phyloP scores from a whole-genome alignment of 1,140 invertebrate species.

The Zelostemma sp. region DNA sequence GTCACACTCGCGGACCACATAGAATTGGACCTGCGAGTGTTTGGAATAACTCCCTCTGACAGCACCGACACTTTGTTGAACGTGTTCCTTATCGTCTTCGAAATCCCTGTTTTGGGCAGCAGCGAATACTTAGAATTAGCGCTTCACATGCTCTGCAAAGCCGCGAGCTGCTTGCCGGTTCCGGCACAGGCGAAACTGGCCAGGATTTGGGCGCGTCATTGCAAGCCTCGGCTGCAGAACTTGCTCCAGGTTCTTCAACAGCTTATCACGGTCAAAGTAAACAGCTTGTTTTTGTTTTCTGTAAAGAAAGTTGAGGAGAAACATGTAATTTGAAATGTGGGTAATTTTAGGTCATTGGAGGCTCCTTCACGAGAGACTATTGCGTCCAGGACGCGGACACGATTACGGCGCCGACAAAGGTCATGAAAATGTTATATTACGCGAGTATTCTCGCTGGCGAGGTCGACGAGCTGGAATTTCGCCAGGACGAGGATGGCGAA shows the following conservation, averaged over 20 bases:
- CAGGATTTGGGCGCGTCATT: conserved; percentile 81
- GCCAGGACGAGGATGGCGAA: conserved; percentile 71
- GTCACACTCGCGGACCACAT: conserved; percentile 80
- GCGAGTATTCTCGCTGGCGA: conserved; percentile 88
- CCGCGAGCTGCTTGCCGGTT: conserved; percentile 79
- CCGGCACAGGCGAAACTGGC: conserved; percentile 86
- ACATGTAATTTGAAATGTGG: too few species aligned
- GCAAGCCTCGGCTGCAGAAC: conserved; percentile 77
- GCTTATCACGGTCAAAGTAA: conserved; percentile 80
- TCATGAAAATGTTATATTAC: conserved; percentile 92
- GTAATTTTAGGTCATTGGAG: conserved; percentile 77
- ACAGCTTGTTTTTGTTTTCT: background rate
- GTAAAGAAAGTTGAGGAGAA: too few species aligned
- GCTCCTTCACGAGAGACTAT: conserved; percentile 80
- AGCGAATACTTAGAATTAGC: conserved; percentile 87
- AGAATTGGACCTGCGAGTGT: conserved; percentile 80
- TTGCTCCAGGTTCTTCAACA: conserved; percentile 89
- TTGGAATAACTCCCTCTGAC: conserved; percentile 60
- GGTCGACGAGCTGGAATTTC: conserved; percentile 76
- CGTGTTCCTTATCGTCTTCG: conserved; percentile 89
- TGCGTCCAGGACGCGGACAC: conserved; percentile 86
- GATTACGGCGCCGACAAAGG: conserved; percentile 85
- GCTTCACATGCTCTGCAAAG: conserved; percentile 85
- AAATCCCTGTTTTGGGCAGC: conserved; percentile 85
- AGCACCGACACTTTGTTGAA: conserved; percentile 74